phyloP scores from a whole-genome alignment of 2,797 vertebrate species.

The Simalia tracyae region DNA sequence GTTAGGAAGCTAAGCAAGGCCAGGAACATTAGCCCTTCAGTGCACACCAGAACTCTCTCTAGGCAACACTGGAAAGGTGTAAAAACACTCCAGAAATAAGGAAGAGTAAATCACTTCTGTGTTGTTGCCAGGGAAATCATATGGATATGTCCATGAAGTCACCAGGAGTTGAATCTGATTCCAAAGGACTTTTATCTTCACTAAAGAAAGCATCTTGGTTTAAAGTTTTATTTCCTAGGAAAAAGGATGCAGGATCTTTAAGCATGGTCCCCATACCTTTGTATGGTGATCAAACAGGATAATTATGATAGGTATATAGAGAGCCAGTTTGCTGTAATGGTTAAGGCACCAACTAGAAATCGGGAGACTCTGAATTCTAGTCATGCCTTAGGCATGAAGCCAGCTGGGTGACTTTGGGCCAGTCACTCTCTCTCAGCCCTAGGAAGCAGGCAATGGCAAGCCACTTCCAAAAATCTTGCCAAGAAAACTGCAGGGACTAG shows the following conservation, averaged over 20 bases:
- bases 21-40: too few relatives aligned
- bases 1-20: too few relatives aligned
- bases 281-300: not conserved
- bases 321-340: not conserved
- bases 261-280: not conserved
- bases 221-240: too few relatives aligned
- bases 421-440: not conserved
- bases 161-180: too few relatives aligned
- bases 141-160: too few relatives aligned
- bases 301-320: not conserved
- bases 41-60: too few relatives aligned
- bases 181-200: too few relatives aligned
- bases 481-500: not conserved
- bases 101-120: too few relatives aligned
- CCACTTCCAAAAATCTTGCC: not conserved
- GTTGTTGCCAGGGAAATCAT: too few relatives aligned
- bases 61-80: too few relatives aligned
- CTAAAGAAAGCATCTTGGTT: too few relatives aligned
- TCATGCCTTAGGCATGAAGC: not conserved
- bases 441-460: not conserved
- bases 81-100: too few relatives aligned
- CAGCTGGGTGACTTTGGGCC: not conserved
- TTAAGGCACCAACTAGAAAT: not conserved
- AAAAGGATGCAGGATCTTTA: not conserved
- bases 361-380: not conserved